Evolutionary conservation across 2,113 vertebrate genomes (phyloP).

Genomic region (Siniperca chuatsi): DNA sequence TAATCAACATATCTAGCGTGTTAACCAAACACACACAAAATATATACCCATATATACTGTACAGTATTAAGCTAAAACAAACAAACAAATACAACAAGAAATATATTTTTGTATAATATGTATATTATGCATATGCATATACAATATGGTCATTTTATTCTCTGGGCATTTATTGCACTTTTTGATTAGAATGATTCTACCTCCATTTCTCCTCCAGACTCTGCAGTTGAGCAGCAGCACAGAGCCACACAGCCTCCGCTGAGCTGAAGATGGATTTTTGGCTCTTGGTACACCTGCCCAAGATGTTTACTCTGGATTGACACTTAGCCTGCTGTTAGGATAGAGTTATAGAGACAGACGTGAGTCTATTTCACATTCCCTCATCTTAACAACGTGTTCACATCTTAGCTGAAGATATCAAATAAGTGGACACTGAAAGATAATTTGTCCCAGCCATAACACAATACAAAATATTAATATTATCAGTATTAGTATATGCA

Average conservation of each 20-base stretch:
- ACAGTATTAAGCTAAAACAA: background rate
- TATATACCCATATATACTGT: too few relatives aligned
- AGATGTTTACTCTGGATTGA: slow-evolving; percentile 58
- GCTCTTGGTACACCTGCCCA: slow-evolving; percentile 56
- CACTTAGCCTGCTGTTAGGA: slow-evolving; percentile 26
- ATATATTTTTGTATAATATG: too few relatives aligned
- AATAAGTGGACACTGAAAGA: background rate
- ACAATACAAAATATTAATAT: too few relatives aligned
- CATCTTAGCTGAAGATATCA: background rate
- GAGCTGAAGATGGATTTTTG: slow-evolving; percentile 48
- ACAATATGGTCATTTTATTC: background rate
- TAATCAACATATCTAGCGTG: background rate
- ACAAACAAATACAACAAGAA: background rate
- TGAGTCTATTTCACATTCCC: slow-evolving; percentile 8
- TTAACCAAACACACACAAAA: background rate
- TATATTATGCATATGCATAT: background rate
- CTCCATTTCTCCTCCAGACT: slow-evolving; percentile 31
- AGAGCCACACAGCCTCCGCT: slow-evolving; percentile 29
- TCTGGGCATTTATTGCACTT: background rate
- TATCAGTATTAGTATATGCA: background rate
- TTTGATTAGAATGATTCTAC: slow-evolving; percentile 8
- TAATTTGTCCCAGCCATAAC: background rate
- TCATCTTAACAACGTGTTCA: slow-evolving; percentile 13
- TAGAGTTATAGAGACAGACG: slow-evolving; percentile 14
- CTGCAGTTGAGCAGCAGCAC: slow-evolving; percentile 18